Evolutionary conservation across 2,113 vertebrate species (phyloP), one percentile per base, ranked within the genome.

Genomic region (Cyprinodon brontotheroides): DNA sequence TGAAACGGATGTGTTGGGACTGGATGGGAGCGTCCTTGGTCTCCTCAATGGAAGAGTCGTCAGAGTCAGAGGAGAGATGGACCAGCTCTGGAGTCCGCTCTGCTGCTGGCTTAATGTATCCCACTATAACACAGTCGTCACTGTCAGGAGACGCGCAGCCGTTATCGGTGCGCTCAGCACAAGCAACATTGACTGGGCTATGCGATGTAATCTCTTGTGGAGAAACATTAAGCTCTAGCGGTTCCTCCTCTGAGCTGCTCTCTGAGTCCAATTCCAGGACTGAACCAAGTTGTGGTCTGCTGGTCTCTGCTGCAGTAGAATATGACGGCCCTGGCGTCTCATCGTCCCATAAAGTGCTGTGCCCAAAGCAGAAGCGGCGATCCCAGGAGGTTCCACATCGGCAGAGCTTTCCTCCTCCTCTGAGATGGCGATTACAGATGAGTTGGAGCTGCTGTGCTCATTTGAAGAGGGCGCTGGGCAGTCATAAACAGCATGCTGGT

Each of bases 51-150:
- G 87, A 79, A 9, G 95, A 95, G 3, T 94, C 92, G n/a, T 96
- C 96, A 8, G 97, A 96, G 82, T 99, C 95, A 0, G 97, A 98
- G 13, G 97, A 97, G 47, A 99, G 92, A 75, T 97, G 93, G 68
- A 99, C 95, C 70, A 99, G 92, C 90, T 98, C 97, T 43, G 98
- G 98, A 1, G 98, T 99, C 76, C 97, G 95, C 67, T 99, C 96
- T 38, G 91, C 89, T 64, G 95, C 88, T 0, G 98, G 95, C 71
- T 99, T 99, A 53, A 99, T 95, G 74, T 95, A 97, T 4, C 96
- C 94, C 22, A 99, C 89, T 67, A 99, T 96, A 43, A 99, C 88
- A 84, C 98, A 99, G 79, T 96, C 97, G 11, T 96, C 96, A 39
- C 95, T 96, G 0, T 92, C 91, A 29, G 93, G 93, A 59, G 89